These are phyloP conservation scores for Phylloscopus trochiloides DNA, from an alignment of 2,113 vertebrate genomes.

Conservation along the genomic window DNA sequence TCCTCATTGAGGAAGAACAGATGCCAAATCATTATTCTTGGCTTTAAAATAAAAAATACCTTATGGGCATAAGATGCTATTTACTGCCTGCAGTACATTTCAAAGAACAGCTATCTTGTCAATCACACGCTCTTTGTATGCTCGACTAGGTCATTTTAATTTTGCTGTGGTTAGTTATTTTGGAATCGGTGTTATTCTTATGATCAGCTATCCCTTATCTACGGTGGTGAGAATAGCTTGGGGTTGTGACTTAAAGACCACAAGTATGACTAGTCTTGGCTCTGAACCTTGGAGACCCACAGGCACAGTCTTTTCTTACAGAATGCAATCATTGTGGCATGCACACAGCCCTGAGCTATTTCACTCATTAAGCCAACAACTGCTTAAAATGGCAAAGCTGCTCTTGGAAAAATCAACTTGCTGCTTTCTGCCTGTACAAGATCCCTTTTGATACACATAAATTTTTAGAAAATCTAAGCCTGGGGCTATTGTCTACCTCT, in stretches of 20 bases:
- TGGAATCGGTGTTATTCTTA: conserved; percentile 25
- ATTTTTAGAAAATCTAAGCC: conserved; percentile 49
- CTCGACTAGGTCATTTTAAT: conserved; percentile 40
- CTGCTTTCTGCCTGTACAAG: conserved; percentile 63
- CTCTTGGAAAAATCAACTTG: conserved; percentile 60
- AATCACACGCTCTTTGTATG: conserved; percentile 28
- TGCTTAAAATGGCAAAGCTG: conserved; percentile 62
- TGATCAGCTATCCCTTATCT: conserved; percentile 57
- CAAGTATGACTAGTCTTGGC: conserved; percentile 62
- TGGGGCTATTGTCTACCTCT: conserved; percentile 15
- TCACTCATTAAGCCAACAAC: conserved; percentile 64
- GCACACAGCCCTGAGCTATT: conserved; percentile 54
- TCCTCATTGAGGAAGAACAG: neutral
- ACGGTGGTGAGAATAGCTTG: conserved; percentile 1
- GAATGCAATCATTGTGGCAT: conserved; percentile 66
- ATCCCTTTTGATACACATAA: conserved; percentile 52
- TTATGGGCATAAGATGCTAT: conserved; percentile 33
- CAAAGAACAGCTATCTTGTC: conserved; percentile 60
- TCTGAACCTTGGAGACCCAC: conserved; percentile 33
- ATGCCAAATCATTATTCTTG: conserved; percentile 62
- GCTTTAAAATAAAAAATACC: conserved; percentile 44
- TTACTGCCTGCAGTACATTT: conserved; percentile 23
- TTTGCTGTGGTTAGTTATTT: conserved; percentile 50
- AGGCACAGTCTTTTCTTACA: conserved; percentile 48
- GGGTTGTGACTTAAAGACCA: conserved; percentile 39